These are phyloP conservation scores for Odontomachus brunneus DNA, from an alignment of 1,140 invertebrate species.

Conservation along the genomic window DNA sequence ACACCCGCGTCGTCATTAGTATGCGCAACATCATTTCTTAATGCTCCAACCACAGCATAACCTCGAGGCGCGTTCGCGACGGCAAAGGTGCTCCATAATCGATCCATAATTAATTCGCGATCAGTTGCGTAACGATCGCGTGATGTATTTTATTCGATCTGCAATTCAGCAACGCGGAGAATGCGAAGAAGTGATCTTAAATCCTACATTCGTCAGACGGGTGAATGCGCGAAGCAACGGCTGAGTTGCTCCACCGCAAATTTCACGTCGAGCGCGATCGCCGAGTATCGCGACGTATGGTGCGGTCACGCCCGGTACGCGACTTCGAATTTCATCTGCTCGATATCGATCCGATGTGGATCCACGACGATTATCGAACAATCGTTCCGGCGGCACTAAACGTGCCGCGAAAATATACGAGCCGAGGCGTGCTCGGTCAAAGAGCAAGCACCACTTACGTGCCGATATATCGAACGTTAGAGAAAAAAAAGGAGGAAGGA, in stretches of 20 bases:
- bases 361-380: background rate
- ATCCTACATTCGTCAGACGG: conserved; percentile 36
- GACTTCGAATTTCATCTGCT: background rate
- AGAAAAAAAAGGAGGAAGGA: too few relatives aligned
- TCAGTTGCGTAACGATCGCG: conserved; percentile 23
- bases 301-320: too few relatives aligned
- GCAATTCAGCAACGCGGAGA: conserved; percentile 44
- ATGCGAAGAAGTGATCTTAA: conserved; percentile 9
- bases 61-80: background rate
- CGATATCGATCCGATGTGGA: background rate
- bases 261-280: background rate
- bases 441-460: background rate
- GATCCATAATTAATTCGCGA: conserved; percentile 56
- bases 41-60: background rate
- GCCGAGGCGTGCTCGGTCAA: background rate
- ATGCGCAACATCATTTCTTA: background rate
- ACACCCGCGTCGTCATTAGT: background rate
- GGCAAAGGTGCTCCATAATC: conserved; percentile 3
- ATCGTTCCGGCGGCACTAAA: background rate
- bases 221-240: background rate
- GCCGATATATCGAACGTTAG: background rate
- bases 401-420: background rate
- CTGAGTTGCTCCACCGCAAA: background rate
- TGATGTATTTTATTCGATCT: conserved; percentile 59
- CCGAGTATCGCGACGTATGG: too few relatives aligned